Evolutionary conservation across 23 tunicate genomes (phyloP), one percentile per base, ranked within the genome.

Genomic region (Ciona savignyi): DNA sequence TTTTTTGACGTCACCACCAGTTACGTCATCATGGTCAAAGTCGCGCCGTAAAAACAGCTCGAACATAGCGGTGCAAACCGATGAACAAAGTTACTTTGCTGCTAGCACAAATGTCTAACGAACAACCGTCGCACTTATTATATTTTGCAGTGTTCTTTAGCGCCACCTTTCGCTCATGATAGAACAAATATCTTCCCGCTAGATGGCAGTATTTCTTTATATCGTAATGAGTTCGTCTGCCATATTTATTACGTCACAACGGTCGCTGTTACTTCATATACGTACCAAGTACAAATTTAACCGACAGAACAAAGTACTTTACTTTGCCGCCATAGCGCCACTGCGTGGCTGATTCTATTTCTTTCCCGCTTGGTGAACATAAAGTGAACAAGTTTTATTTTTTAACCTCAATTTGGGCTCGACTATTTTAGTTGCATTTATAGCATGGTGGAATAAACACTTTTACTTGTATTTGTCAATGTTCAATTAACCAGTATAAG

Each of bases 11-110:
- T 33, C 73, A 69, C 34, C 23, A 34, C 51, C 2, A 51, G 33
- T 69, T 49, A 69, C 51, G 73, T 69, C 51, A 69, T 35, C 70
- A 1, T 82, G 87, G 87, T 75, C 80, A 20, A 69, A 32, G 21
- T 32, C 80, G 34, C 65, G 74, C 15, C 72, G 80, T 25, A 74
- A 82, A 35, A 64, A 68, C 80, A 82, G 80, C 35, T 26, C 75
- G 0, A 68, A 70, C 30, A 68, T 68, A 6, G 80, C 87, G 33
- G 70, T 82, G 29, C 80, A 74, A 56, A 82, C 87, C 1, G 75
- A 82, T 15, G n/a, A n/a, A n/a, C n/a, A n/a, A n/a, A 42, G 56
- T 42, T 42, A 42, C 15, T 42, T 42, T 15, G 56, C 56, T 15
- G 56, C 56, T 9, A 42, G 56, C 56, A 42, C 56, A 9, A 15